Conservation (phyloP, 2,888 invertebrate species). For the Lycophotia porphyrea region DNA sequence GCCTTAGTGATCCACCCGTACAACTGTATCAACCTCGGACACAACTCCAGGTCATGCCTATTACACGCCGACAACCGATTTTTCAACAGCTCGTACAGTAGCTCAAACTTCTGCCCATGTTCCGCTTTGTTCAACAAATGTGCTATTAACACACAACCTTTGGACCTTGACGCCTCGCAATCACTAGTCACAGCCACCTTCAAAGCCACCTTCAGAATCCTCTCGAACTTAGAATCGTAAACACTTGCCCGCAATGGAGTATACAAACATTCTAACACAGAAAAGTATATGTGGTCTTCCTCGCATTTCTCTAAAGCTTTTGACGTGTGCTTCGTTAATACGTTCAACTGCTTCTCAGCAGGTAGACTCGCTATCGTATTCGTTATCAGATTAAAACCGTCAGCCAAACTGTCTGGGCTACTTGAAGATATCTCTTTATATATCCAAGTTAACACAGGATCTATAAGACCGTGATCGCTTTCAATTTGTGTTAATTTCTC, state of each 20-base stretch:
- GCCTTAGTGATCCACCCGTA: constrained; percentile 86
- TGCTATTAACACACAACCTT: constrained; percentile 88
- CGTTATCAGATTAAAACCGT: constrained; percentile 80
- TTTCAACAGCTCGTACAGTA: constrained; percentile 81
- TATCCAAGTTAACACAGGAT: constrained; percentile 82
- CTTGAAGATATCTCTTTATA: constrained; percentile 75
- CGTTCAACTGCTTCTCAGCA: constrained; percentile 76
- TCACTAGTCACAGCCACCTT: constrained; percentile 80
- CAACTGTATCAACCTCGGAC: constrained; percentile 78
- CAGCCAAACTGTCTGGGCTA: constrained; percentile 71
- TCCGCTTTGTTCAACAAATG: constrained; percentile 91
- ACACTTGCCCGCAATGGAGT: constrained; percentile 84
- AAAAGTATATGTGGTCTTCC: constrained; percentile 77
- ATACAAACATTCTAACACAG: constrained; percentile 88
- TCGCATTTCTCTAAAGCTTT: constrained; percentile 76
- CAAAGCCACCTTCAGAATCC: constrained; percentile 80
- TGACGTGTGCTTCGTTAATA: constrained; percentile 76
- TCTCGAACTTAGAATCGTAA: constrained; percentile 76
- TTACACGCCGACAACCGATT: constrained; percentile 71
- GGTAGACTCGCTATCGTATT: constrained; percentile 82
- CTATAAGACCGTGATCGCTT: constrained; percentile 84
- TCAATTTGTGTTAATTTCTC: constrained; percentile 84
- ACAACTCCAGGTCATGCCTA: constrained; percentile 71
- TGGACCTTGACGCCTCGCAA: constrained; percentile 76
- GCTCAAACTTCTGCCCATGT: constrained; percentile 81